Base-by-base conservation (phyloP, 2,888 invertebrate species). In the Cyclophora punctaria region DNA sequence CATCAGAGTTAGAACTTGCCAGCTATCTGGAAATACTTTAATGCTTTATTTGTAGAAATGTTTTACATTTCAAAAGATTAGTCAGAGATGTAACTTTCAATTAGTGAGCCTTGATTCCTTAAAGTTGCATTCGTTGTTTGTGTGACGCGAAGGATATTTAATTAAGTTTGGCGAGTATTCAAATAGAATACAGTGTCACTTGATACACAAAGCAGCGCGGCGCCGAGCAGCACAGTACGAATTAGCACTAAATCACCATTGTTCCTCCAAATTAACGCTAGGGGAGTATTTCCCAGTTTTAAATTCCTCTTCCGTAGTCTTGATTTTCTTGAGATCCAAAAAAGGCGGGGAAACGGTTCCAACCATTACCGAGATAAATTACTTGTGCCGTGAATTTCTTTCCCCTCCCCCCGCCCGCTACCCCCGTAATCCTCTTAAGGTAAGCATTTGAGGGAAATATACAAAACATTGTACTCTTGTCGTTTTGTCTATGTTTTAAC, bases 361-460 rank as follows among this genome's bases (percentile, higher is more conserved):
- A 67, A 76, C 73, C 79, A 80, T 85, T 83, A 82, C 77, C 65
- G 73, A 83, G 84, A 86, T 81, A 80, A 83, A 85, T 85, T 79
- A 80, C 78, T 66, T 58, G 60, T 68, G 71, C 69, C 68, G 69
- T 52, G 71, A 70, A 73, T 72, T 69, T 69, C 69, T 71, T 64
- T 63, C 60, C 47, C 44, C 41, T 35, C 46, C 51, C 34, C 47
- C 59, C 62, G 51, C 57, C 59, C 56, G 50, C 53, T 47, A 49
- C 51, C 49, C 49, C 51, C 20, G 66, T 76, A 77, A 78, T 79
- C 75, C 71, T 70, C 73, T 78, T 75, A 76, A 74, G 75, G 78
- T 76, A 67, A 71, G 69, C 67, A 57, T 58, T 53, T 48, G 45
- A 66, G 67, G 64, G 66, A 58, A 63, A 63, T 62, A 69, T 73